Evolutionary conservation across 2,797 vertebrate species (phyloP), one percentile per base, ranked within the genome.

Genomic region (Eremophila alpestris): DNA sequence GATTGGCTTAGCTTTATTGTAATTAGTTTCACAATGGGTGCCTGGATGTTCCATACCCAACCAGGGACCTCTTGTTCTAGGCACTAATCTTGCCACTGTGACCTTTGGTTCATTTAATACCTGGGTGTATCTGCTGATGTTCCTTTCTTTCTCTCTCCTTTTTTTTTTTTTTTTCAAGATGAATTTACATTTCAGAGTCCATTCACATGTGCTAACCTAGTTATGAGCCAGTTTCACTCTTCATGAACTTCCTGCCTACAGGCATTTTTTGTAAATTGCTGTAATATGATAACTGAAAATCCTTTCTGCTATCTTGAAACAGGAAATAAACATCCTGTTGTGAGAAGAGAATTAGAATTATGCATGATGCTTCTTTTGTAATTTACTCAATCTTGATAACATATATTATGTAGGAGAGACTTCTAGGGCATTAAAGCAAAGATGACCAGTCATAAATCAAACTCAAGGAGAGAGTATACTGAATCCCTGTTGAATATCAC

Each of bases 271-370:
- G 91, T 94, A 96, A 97, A 97, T 95, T 94, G 94, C 91, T 94
- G 74, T 96, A 95, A 97, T 97, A 94, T 68, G 95, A 94, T 96
- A 96, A 94, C 94, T 96, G 88, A 77, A 96, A 96, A 97, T 97
- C 94, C 91, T 94, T 94, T 95, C 94, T 94, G 46, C 83, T 93
- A 64, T 96, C 93, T 87, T 0, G 1, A 87, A 97, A 93, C 60
- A 94, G 95, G 95, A 95, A 96, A 95, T 77, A 97, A 97, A 93
- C 96, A 97, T 96, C 95, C 94, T 97, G 95, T 96, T 96, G 93
- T 93, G 94, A 91, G 91, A 90, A 96, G 70, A 94, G 85, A 87
- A 95, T 94, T 87, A 74, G 88, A 95, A 96, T 94, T 90, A 89
- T 92, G 74, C 77, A 83, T 85, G 93, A 87, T 94, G 83, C 58